Percentiles rank a stretch among this genome's conserved stretches.
Evolutionary conservation across 2,888 invertebrate genomes (phyloP).

Genomic region (Meandrusa payeni): DNA sequence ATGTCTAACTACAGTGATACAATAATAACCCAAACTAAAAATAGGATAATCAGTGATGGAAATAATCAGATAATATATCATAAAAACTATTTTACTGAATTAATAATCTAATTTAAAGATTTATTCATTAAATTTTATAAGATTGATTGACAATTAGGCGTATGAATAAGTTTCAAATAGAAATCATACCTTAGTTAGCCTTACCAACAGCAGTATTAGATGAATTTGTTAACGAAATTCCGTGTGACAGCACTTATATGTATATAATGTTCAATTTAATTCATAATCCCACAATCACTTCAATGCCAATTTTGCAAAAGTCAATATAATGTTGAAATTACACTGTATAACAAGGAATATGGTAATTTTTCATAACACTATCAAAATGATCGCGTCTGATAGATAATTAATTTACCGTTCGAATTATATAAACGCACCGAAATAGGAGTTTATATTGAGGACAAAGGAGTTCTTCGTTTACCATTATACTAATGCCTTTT

Average conservation of each 20-base stretch:
- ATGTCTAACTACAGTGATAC: too few species aligned
- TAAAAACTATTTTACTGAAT: too few species aligned
- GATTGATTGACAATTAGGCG: too few species aligned
- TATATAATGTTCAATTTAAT: background rate
- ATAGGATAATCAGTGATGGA: too few species aligned
- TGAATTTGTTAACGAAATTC: slow-evolving; percentile 8
- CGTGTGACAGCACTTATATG: slow-evolving; percentile 14
- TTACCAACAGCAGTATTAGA: slow-evolving; percentile 4
- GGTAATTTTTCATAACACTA: slow-evolving; percentile 14
- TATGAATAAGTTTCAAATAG: too few species aligned
- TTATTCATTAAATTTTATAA: too few species aligned
- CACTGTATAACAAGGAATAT: background rate
- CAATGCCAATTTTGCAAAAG: slow-evolving; percentile 6
- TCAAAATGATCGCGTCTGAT: slow-evolving; percentile 21
- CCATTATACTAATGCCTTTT: slow-evolving; percentile 52
- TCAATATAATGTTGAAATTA: background rate
- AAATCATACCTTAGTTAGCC: background rate
- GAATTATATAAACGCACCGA: slow-evolving; percentile 45
- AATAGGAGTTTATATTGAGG: slow-evolving; percentile 43
- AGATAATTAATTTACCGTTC: slow-evolving; percentile 39
- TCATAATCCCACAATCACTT: slow-evolving; percentile 15
- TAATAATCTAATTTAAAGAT: too few species aligned
- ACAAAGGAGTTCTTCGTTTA: slow-evolving; percentile 47
- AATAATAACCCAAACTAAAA: too few species aligned
- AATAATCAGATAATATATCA: too few species aligned